A percentile compares a stretch with the other conserved stretches of the same genome.
Conservation (phyloP, 2,113 vertebrate genomes). For the Microtus pennsylvanicus region DNA sequence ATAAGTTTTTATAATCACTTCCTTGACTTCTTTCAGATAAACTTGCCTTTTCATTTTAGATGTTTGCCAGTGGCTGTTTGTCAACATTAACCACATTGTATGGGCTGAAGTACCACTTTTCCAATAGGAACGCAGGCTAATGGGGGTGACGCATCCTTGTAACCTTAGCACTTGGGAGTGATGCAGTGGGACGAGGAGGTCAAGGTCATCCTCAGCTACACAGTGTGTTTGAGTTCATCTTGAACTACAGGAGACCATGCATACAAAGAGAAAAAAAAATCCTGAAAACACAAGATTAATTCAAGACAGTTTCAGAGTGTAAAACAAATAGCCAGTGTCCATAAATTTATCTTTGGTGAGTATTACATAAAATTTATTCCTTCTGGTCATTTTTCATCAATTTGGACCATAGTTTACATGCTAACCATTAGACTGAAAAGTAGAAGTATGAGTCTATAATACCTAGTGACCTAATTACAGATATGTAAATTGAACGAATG, state of each 20-base stretch:
- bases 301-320: background rate
- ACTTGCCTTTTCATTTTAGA: slow-evolving; percentile 20
- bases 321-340: background rate
- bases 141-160: background rate
- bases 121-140: background rate
- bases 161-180: background rate
- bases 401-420: background rate
- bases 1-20: background rate
- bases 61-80: background rate
- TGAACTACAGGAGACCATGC: background rate
- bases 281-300: background rate
- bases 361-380: slow-evolving; percentile 21
- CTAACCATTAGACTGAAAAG: background rate
- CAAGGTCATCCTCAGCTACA: background rate
- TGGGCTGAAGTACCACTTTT: background rate
- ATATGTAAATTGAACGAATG: background rate
- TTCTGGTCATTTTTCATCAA: background rate
- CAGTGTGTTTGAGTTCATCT: background rate
- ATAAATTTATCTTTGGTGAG: background rate
- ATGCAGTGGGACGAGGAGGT: background rate
- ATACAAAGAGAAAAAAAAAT: background rate
- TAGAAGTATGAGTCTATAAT: background rate
- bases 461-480: background rate
- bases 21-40: background rate
- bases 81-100: background rate